Conservation (phyloP, 2,888 invertebrate genomes). For the Hydrotaea cyrtoneurina region DNA sequence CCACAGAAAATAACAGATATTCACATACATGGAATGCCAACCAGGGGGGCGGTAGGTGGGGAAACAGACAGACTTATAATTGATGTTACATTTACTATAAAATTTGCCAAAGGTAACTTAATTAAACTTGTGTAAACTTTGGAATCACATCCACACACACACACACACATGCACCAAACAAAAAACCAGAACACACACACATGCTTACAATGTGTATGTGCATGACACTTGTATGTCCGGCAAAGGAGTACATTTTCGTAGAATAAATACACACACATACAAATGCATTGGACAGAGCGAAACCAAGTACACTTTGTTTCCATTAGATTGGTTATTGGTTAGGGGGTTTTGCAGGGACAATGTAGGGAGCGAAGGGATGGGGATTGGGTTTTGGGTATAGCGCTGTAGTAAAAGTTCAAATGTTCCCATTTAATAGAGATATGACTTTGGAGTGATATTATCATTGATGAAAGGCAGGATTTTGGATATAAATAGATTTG, state of each 20-base stretch:
- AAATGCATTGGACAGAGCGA: not conserved
- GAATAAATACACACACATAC: not conserved
- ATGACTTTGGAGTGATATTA: no score
- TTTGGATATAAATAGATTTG: no score
- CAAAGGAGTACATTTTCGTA: not conserved
- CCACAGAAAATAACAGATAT: slow-evolving; percentile 34
- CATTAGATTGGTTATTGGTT: slow-evolving; percentile 7
- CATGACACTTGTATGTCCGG: not conserved
- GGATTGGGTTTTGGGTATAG: not conserved
- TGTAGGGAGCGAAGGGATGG: no score
- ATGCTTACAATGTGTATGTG: no score
- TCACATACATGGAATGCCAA: slow-evolving; percentile 46
- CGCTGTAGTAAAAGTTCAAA: not conserved
- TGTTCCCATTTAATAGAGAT: no score
- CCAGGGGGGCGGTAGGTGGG: no score
- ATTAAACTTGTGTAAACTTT: slow-evolving; percentile 67
- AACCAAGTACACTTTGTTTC: not conserved
- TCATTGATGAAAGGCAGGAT: no score
- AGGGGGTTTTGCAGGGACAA: not conserved
- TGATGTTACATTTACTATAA: slow-evolving; percentile 64
- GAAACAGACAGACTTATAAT: slow-evolving; percentile 57
- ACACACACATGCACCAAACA: slow-evolving; percentile 23
- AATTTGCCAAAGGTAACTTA: slow-evolving; percentile 67
- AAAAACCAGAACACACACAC: not conserved
- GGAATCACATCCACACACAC: slow-evolving; percentile 54